A percentile compares a stretch with the other conserved stretches of the same genome.
Conservation (phyloP, 2,797 vertebrate genomes). For the Coluber constrictor region DNA sequence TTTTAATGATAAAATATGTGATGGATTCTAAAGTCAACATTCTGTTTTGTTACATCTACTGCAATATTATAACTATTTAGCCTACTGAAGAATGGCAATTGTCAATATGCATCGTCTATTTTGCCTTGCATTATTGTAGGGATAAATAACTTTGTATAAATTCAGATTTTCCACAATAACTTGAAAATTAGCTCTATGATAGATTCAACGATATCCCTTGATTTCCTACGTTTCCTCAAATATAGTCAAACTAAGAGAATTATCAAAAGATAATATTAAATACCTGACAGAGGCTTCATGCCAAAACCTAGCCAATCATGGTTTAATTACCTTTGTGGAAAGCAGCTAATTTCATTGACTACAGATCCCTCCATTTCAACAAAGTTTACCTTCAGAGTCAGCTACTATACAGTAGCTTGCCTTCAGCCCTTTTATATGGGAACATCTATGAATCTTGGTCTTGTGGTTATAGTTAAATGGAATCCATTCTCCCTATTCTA, state of each 20-base stretch:
- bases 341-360: background rate
- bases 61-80: background rate
- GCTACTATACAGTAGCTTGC: background rate
- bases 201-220: background rate
- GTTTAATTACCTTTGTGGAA: background rate
- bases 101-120: background rate
- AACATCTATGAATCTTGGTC: background rate
- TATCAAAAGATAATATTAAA: background rate
- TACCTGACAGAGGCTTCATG: background rate
- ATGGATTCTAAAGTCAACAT: background rate
- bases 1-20: background rate
- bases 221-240: background rate
- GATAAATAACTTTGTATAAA: background rate
- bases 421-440: background rate
- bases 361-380: background rate
- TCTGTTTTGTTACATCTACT: background rate
- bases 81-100: background rate
- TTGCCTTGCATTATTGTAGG: background rate
- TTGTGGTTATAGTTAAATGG: background rate
- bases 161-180: background rate
- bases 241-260: background rate
- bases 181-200: background rate
- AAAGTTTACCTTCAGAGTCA: background rate
- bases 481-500: background rate
- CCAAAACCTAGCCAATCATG: background rate